phyloP scores from a whole-genome alignment of 2,113 vertebrate species.

The Microcebus jonahi region DNA sequence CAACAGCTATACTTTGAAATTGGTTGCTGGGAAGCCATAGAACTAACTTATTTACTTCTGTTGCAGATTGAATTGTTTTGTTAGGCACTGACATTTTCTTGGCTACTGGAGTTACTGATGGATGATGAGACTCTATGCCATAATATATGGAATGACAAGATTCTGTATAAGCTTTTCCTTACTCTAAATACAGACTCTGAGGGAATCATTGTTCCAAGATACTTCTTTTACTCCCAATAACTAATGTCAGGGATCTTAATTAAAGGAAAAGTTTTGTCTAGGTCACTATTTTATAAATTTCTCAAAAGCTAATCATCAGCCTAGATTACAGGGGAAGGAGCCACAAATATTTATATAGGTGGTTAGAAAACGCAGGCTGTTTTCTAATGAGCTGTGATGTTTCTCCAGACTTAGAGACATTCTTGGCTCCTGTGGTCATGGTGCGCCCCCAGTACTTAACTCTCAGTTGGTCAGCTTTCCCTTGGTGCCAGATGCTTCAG shows the following conservation, averaged over 20 bases:
- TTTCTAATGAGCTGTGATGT: conserved; percentile 20
- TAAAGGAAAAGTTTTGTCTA: conserved; percentile 12
- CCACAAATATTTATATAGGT: conserved; percentile 56
- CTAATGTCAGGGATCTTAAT: not conserved
- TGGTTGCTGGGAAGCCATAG: not conserved
- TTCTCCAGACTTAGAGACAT: conserved; percentile 51
- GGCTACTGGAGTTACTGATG: not conserved
- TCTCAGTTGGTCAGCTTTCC: conserved; percentile 45
- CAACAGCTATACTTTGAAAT: not conserved
- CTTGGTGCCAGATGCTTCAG: conserved; percentile 56
- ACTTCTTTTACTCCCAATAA: not conserved
- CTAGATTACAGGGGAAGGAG: not conserved
- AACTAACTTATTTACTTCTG: not conserved
- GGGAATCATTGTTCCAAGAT: not conserved
- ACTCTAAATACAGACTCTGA: not conserved
- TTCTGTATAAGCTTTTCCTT: not conserved
- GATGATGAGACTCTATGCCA: not conserved
- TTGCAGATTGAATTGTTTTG: not conserved
- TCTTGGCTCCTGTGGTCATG: conserved; percentile 45
- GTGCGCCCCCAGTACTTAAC: not conserved
- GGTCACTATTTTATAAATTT: not conserved
- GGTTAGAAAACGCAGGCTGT: not conserved
- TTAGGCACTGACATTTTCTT: not conserved
- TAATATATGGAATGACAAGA: not conserved
- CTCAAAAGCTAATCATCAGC: not conserved